Percentiles rank a stretch among this genome's conserved stretches.
phyloP scores from a whole-genome alignment of 1,140 invertebrate species.

The Drosophila elegans region DNA sequence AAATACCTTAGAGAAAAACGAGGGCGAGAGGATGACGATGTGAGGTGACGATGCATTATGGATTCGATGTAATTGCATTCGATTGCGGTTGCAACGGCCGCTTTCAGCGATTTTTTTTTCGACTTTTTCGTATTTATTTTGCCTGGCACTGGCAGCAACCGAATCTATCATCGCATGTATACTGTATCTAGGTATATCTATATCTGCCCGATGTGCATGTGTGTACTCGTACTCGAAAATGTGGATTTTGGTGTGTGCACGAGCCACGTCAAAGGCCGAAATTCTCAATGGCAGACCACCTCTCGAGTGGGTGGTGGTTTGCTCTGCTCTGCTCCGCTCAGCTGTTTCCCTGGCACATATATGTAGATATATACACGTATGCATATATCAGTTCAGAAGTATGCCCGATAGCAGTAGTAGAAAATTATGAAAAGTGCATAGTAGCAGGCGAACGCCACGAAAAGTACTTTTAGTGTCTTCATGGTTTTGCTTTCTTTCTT shows the following conservation, averaged over 20 bases:
- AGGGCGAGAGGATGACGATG: constrained; percentile 46
- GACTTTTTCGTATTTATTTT: constrained; percentile 52
- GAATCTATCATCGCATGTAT: constrained; percentile 58
- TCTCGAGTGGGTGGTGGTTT: constrained; percentile 61
- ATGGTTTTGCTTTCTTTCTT: constrained; percentile 46
- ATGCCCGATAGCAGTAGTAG: constrained; percentile 75
- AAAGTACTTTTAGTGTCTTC: constrained; percentile 67
- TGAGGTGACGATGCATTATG: constrained; percentile 48
- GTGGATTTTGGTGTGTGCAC: constrained; percentile 17
- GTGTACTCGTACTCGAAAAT: constrained; percentile 13
- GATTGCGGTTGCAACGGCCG: constrained; percentile 29
- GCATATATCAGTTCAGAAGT: constrained; percentile 36
- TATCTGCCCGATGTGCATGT: constrained; percentile 20
- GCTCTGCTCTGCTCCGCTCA: constrained; percentile 49
- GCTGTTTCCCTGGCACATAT: constrained; percentile 38
- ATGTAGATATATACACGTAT: neutral
- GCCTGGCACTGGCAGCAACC: constrained; percentile 46
- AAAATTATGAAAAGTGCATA: constrained; percentile 73
- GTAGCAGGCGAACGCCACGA: constrained; percentile 62
- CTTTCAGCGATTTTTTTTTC: constrained; percentile 33
- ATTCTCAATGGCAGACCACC: constrained; percentile 68
- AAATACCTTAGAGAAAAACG: constrained; percentile 53
- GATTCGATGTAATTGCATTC: constrained; percentile 55
- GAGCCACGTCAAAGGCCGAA: constrained; percentile 66
- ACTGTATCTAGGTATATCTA: constrained; percentile 10